These are phyloP conservation scores for Sarcophaga subvicina DNA, from an alignment of 2,888 invertebrate species.

Conservation along the genomic window DNA sequence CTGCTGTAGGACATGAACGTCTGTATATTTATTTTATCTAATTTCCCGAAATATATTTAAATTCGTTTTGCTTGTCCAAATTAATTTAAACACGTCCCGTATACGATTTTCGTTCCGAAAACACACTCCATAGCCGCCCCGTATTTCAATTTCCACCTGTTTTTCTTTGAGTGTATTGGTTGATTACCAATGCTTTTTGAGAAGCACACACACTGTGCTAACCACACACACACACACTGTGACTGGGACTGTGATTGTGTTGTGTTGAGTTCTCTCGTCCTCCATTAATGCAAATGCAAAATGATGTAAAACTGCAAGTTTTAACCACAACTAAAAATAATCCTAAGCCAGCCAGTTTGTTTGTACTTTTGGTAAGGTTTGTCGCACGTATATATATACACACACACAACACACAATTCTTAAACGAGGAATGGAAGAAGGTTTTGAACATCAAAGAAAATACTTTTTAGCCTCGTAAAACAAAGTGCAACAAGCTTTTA, in stretches of 20 bases:
- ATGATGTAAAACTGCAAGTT: slow-evolving; percentile 62
- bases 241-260: background rate
- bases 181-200: background rate
- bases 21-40: too few relatives aligned
- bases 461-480: slow-evolving; percentile 51
- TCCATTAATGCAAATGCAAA: slow-evolving; percentile 46
- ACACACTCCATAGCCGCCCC: too few relatives aligned
- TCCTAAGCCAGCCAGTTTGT: slow-evolving; percentile 55
- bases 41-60: too few relatives aligned
- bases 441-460: slow-evolving; percentile 54
- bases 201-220: background rate
- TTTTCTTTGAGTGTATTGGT: slow-evolving; percentile 23
- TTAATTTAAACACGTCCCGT: too few relatives aligned
- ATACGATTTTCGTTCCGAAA: too few relatives aligned
- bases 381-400: background rate
- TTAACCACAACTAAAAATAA: slow-evolving; percentile 67
- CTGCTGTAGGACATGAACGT: too few relatives aligned
- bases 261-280: slow-evolving; percentile 1
- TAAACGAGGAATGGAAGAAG: background rate
- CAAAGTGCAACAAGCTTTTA: slow-evolving; percentile 59
- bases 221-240: background rate
- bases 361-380: background rate
- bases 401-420: too few relatives aligned
- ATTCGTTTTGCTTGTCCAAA: too few relatives aligned
- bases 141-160: background rate